Evolutionary conservation across 1,140 invertebrate species (phyloP).

Genomic region (Drosophila ercepeae): DNA sequence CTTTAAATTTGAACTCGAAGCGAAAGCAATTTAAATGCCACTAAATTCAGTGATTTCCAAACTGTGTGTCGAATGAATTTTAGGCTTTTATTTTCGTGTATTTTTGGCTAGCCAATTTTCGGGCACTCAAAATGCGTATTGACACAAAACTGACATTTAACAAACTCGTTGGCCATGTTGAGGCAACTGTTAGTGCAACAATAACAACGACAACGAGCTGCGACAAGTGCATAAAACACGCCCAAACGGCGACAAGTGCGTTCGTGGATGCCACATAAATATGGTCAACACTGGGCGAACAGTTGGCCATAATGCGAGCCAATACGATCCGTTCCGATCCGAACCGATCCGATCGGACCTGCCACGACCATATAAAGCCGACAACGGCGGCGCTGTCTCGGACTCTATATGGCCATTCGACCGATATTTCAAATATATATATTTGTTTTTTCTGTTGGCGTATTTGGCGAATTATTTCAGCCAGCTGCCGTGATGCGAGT

Average conservation of each 20-base stretch:
- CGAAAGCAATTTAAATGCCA: slow-evolving; percentile 14
- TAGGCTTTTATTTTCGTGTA: slow-evolving; percentile 7
- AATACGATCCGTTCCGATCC: slow-evolving; percentile 22
- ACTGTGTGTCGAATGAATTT: slow-evolving; percentile 9
- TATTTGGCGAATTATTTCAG: slow-evolving; percentile 51
- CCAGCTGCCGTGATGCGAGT: slow-evolving; percentile 26
- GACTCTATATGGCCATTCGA: slow-evolving; percentile 69
- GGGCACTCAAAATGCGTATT: slow-evolving; percentile 62
- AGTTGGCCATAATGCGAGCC: slow-evolving; percentile 31
- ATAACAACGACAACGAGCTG: slow-evolving; percentile 31
- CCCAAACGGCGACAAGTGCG: slow-evolving; percentile 56
- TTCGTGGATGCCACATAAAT: slow-evolving; percentile 37
- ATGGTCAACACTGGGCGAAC: slow-evolving; percentile 63
- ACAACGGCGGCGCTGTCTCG: slow-evolving; percentile 37
- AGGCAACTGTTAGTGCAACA: slow-evolving; percentile 32
- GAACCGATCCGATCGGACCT: slow-evolving; percentile 41
- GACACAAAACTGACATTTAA: slow-evolving; percentile 81
- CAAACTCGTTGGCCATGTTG: slow-evolving; percentile 68
- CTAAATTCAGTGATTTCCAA: slow-evolving; percentile 5
- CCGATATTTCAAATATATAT: slow-evolving; percentile 77
- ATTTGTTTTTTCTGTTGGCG: slow-evolving; percentile 25
- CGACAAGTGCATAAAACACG: slow-evolving; percentile 72
- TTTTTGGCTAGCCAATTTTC: slow-evolving; percentile 38
- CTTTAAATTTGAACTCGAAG: slow-evolving; percentile 52
- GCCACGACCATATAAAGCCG: slow-evolving; percentile 62